Percentiles rank a stretch among this genome's conserved stretches.
Conservation (phyloP, 2,113 vertebrate genomes). For the Anseranas semipalmata region DNA sequence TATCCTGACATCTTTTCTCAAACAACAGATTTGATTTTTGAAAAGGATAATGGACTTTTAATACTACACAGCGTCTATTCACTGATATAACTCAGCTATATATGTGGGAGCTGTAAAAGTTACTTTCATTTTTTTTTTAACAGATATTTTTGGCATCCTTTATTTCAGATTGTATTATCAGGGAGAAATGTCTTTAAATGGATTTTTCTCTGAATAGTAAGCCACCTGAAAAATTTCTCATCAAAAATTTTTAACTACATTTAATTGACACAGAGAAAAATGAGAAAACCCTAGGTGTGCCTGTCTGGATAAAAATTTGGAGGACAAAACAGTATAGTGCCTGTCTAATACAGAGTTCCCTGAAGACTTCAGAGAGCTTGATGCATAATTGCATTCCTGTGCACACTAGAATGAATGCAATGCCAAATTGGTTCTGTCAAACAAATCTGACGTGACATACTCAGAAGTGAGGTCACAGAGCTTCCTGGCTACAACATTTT, state of each 20-base stretch:
- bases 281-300: neutral
- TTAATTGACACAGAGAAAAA: constrained; percentile 15
- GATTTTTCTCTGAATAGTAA: constrained; percentile 9
- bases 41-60: constrained; percentile 19
- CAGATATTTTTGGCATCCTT: constrained; percentile 26
- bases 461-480: neutral
- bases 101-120: neutral
- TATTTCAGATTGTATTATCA: constrained; percentile 22
- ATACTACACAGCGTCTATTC: neutral
- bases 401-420: neutral
- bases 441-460: neutral
- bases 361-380: constrained; percentile 47
- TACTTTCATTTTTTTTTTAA: constrained; percentile 7
- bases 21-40: neutral
- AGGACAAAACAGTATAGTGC: neutral
- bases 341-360: neutral
- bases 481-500: neutral
- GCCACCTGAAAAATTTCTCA: neutral
- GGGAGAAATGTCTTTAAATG: neutral
- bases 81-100: neutral
- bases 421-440: constrained; percentile 11
- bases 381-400: constrained; percentile 51
- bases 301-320: neutral
- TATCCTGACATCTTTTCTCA: neutral
- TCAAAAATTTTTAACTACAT: neutral